Conservation (phyloP, 2,113 vertebrate genomes). For the Turdus rufiventris region DNA sequence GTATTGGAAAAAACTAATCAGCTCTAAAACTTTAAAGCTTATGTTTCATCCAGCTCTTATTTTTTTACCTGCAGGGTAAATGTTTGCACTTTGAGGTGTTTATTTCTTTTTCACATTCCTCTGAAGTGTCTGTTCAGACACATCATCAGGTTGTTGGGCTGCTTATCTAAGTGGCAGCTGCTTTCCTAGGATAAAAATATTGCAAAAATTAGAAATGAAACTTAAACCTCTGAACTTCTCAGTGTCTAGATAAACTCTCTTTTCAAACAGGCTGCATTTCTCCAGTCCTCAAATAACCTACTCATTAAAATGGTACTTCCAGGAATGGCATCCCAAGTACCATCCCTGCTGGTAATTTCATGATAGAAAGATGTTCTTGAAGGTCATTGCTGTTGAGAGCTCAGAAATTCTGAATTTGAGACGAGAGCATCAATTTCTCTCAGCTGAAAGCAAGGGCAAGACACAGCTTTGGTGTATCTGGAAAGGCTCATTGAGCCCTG, state of each 20-base stretch:
- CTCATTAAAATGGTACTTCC: not conserved
- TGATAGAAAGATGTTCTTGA: not conserved
- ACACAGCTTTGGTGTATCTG: not conserved
- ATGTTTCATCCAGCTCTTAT: not conserved
- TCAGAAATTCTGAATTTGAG: not conserved
- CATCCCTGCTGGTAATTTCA: not conserved
- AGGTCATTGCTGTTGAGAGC: not conserved
- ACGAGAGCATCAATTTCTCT: not conserved
- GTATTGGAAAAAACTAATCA: not conserved
- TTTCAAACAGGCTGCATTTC: not conserved
- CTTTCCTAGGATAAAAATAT: not conserved
- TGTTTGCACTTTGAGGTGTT: not conserved
- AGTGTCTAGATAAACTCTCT: not conserved
- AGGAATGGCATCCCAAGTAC: not conserved
- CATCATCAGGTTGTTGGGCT: not conserved
- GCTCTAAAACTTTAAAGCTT: not conserved
- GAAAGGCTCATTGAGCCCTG: not conserved
- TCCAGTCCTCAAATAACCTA: not conserved
- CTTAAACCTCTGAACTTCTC: not conserved
- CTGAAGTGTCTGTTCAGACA: not conserved
- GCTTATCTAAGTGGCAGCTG: not conserved
- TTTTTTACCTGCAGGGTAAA: not conserved
- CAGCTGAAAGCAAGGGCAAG: not conserved
- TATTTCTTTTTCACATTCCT: not conserved
- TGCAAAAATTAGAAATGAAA: not conserved